Conservation (phyloP, 2,113 vertebrate genomes). For the Phalacrocorax aristotelis region DNA sequence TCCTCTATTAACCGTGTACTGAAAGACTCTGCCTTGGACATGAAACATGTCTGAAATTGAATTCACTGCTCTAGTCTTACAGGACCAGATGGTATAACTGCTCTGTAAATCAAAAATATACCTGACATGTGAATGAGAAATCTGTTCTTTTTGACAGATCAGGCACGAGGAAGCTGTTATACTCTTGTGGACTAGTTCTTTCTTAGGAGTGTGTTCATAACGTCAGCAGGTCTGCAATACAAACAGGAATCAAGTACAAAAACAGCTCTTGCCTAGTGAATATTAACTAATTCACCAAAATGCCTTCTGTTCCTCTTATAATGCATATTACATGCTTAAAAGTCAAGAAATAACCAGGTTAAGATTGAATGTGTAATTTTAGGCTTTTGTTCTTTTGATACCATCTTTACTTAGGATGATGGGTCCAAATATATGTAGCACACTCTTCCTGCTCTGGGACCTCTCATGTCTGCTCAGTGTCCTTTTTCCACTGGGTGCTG, state of each 20-base stretch:
- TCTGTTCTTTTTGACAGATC: background rate
- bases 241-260: background rate
- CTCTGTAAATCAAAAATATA: background rate
- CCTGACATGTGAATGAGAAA: background rate
- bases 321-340: background rate
- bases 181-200: background rate
- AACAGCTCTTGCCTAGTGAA: background rate
- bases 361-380: background rate
- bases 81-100: background rate
- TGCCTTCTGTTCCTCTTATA: background rate
- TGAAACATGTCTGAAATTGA: background rate
- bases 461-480: background rate
- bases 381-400: background rate
- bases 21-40: background rate
- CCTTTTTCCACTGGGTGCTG: background rate
- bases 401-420: background rate
- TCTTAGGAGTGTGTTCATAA: background rate
- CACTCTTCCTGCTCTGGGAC: background rate
- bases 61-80: background rate
- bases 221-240: background rate
- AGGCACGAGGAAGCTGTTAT: background rate
- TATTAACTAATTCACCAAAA: background rate
- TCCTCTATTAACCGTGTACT: background rate
- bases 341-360: background rate
- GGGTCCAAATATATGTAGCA: background rate